Base-by-base conservation (phyloP, 2,888 invertebrate genomes). In the Luffia ferchaultella region DNA sequence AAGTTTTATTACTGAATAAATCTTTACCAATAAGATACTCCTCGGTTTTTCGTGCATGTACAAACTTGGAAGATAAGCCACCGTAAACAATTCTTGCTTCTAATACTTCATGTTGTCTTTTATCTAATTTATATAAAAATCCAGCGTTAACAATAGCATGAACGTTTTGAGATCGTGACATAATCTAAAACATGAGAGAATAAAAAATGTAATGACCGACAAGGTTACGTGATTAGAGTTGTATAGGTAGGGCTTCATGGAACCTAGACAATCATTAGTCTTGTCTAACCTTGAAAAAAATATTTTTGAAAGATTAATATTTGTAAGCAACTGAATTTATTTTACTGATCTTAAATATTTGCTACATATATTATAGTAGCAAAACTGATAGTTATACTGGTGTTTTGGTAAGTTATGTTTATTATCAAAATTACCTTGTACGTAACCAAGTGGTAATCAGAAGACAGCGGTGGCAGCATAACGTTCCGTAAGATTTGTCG, bases 131-230 rank as follows among this genome's bases (percentile, higher is more conserved):
- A 49, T 89, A 84, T 0, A 89, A 65, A 61, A 92, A 92, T 2
- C 89, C 93, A 17, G 90, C 90, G 60, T 93, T 93, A 0, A 93
- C 89, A 48, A 90, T 86, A 0, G 93, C 92, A 61, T 90, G 91
- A 0, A 91, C 88, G 62, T 90, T 92, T 74, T 91, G 91, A 0
- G 89, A 85, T 53, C 91, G 74, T 0, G 90, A 88, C 87, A 90
- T 90, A 47, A 92, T 87, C 91, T 93, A 60, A 17, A 65, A 66
- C 52, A n/a, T n/a, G n/a, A n/a, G n/a, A n/a, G n/a, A n/a, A 62
- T 12, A 30, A 48, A 48, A 15, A 40, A 43, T 16, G n/a, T n/a
- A n/a, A n/a, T n/a, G n/a, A n/a, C n/a, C n/a, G n/a, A n/a, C n/a
- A n/a, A n/a, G n/a, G n/a, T n/a, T n/a, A n/a, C n/a, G n/a, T n/a